phyloP scores from a whole-genome alignment of 1,140 invertebrate species.

The Copidosoma floridanum region DNA sequence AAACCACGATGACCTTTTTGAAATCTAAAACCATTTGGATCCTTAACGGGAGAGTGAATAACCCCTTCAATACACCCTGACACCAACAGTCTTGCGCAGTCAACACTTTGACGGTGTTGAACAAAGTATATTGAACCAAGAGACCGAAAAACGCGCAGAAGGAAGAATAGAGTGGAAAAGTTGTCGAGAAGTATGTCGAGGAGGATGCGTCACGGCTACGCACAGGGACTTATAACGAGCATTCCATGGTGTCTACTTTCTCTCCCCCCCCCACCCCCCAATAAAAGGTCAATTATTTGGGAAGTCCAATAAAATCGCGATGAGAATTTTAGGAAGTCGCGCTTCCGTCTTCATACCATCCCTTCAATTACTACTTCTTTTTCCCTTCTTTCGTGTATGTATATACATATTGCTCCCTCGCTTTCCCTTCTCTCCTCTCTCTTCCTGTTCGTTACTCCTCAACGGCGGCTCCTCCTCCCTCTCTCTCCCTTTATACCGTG shows the following conservation, averaged over 20 bases:
- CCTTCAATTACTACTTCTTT: conserved; percentile 3
- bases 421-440: neutral
- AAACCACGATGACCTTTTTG: too few species aligned
- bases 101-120: too few species aligned
- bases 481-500: neutral
- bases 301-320: conserved; percentile 11
- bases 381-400: conserved; percentile 22
- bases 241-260: too few species aligned
- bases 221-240: conserved; percentile 6
- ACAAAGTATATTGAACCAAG: neutral
- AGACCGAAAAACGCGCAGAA: neutral
- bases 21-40: too few species aligned
- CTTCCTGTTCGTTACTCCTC: conserved; percentile 15
- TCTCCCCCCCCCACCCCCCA: too few species aligned
- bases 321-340: conserved; percentile 5
- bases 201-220: too few species aligned
- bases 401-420: neutral
- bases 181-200: neutral
- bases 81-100: too few species aligned
- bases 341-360: conserved; percentile 1
- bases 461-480: neutral
- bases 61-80: too few species aligned
- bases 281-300: conserved; percentile 13
- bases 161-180: neutral
- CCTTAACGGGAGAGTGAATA: too few species aligned